Evolutionary conservation across 2,113 vertebrate genomes (phyloP).

Genomic region (Clinocottus analis): DNA sequence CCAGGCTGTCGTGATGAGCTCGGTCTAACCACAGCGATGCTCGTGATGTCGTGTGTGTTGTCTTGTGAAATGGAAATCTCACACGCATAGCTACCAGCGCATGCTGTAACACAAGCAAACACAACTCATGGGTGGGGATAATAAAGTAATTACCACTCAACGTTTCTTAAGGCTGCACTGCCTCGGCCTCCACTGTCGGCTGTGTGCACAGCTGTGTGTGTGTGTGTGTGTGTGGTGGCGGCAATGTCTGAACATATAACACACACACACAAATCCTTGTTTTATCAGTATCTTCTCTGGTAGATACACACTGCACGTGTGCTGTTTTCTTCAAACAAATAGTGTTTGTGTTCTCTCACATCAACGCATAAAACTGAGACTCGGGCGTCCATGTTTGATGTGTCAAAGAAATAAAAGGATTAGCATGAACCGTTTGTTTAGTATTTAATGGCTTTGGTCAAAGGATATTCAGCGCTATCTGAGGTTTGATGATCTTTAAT

Average conservation of each 20-base stretch:
- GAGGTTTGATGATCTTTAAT: background rate
- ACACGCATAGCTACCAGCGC: conserved; percentile 41
- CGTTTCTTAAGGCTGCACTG: conserved; percentile 7
- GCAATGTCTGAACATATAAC: too few species aligned
- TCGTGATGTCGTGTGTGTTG: background rate
- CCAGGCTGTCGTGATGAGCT: background rate
- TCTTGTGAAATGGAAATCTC: conserved; percentile 31
- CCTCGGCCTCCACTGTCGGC: too few species aligned
- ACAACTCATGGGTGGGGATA: conserved; percentile 21
- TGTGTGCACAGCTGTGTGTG: too few species aligned
- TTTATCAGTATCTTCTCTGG: too few species aligned
- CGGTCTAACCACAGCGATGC: conserved; percentile 30
- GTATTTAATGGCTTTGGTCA: background rate
- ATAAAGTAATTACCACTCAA: conserved; percentile 11
- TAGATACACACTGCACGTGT: too few species aligned
- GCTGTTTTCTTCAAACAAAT: too few species aligned
- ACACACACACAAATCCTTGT: too few species aligned
- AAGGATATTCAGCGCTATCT: background rate
- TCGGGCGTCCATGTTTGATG: too few species aligned
- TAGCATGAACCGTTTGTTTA: background rate
- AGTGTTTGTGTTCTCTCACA: too few species aligned
- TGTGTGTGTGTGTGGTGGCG: too few species aligned
- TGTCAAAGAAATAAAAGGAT: background rate
- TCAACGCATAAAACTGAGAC: background rate
- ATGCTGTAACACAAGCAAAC: conserved; percentile 43